A percentile compares a stretch with the other conserved stretches of the same genome.
These are phyloP conservation scores for Phortica okadai DNA, from an alignment of 2,888 invertebrate species.

Conservation along the genomic window DNA sequence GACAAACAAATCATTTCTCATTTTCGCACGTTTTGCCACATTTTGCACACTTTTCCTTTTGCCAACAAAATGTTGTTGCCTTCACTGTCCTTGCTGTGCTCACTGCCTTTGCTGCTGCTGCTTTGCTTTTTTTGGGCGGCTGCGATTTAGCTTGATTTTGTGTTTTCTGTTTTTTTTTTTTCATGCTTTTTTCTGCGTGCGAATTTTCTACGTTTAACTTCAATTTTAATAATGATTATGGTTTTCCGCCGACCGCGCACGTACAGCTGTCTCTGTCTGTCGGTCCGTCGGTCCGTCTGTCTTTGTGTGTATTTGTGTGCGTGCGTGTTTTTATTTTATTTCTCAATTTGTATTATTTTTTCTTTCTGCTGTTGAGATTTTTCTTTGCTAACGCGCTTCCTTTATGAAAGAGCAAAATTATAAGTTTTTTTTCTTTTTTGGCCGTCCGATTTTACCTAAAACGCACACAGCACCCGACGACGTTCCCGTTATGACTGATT, in stretches of 20 bases:
- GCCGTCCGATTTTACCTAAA: slow-evolving; percentile 44
- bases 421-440: slow-evolving; percentile 12
- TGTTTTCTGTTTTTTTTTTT: slow-evolving; percentile 45
- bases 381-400: slow-evolving; percentile 11
- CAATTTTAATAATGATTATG: slow-evolving; percentile 46
- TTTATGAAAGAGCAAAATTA: slow-evolving; percentile 1
- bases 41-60: slow-evolving; percentile 27
- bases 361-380: slow-evolving; percentile 20
- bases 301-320: neutral
- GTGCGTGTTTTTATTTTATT: slow-evolving; percentile 4
- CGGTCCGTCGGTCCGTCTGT: neutral
- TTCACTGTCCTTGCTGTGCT: neutral
- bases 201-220: slow-evolving; percentile 56
- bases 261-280: neutral
- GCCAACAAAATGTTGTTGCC: neutral
- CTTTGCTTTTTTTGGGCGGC: slow-evolving; percentile 52
- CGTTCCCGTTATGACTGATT: slow-evolving; percentile 77
- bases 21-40: slow-evolving; percentile 25
- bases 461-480: slow-evolving; percentile 76
- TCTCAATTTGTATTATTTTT: neutral
- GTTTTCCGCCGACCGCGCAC: slow-evolving; percentile 1
- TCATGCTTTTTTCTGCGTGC: slow-evolving; percentile 43
- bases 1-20: slow-evolving; percentile 27
- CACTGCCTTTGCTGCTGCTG: neutral
- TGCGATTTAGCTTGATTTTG: slow-evolving; percentile 54